Percentiles rank a stretch among this genome's conserved stretches.
Conservation (phyloP, 2,113 vertebrate species). For the Tachuris rubrigastra region DNA sequence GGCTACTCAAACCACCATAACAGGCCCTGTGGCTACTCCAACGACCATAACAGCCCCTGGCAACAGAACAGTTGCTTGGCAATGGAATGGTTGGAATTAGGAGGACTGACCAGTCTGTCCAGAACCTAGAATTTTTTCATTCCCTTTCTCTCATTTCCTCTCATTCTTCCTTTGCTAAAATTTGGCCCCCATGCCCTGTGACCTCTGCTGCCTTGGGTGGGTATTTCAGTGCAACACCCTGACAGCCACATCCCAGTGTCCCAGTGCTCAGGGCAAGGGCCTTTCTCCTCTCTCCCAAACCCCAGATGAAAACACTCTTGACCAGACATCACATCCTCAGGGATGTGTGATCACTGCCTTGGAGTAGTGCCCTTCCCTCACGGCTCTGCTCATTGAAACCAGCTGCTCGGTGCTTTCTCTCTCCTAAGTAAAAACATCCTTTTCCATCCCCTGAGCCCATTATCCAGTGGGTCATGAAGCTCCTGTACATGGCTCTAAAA, state of each 20-base stretch:
- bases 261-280: not conserved
- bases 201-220: not conserved
- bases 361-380: not conserved
- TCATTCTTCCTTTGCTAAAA: not conserved
- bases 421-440: not conserved
- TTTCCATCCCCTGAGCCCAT: not conserved
- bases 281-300: not conserved
- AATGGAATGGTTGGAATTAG: not conserved
- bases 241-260: not conserved
- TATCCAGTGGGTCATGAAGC: not conserved
- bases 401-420: not conserved
- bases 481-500: not conserved
- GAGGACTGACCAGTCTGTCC: too few relatives aligned
- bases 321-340: not conserved
- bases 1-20: not conserved
- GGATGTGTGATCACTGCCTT: not conserved
- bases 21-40: not conserved
- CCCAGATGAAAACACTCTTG: not conserved
- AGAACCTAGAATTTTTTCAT: not conserved
- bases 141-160: not conserved
- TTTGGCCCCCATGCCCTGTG: not conserved
- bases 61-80: not conserved
- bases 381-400: not conserved
- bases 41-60: not conserved
- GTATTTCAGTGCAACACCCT: not conserved